A percentile compares a stretch with the other conserved stretches of the same genome.
These are phyloP conservation scores for Dendrocincla tyrannina DNA, from an alignment of 2,797 vertebrate species.

Conservation along the genomic window DNA sequence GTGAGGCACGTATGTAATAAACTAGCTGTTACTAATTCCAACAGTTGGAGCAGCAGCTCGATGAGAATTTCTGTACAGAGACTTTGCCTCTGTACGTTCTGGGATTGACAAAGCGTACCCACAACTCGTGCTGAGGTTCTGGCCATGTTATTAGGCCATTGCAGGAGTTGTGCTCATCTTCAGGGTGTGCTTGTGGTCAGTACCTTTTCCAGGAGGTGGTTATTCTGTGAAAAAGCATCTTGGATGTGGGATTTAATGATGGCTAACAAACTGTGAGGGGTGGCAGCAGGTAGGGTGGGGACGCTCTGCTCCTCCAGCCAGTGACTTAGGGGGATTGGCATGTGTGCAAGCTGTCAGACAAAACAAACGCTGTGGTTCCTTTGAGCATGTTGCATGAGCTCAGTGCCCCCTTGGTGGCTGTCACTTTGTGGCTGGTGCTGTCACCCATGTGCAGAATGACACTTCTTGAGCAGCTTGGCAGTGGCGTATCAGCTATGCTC, in stretches of 20 bases:
- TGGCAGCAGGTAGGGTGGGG: not conserved
- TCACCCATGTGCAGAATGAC: not conserved
- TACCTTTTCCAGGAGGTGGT: not conserved
- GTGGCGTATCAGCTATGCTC: not conserved
- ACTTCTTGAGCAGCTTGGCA: not conserved
- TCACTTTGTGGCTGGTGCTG: not conserved
- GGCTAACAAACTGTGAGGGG: not conserved
- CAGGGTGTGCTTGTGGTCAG: not conserved
- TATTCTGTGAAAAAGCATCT: not conserved
- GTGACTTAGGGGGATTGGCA: not conserved
- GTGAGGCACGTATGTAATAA: not conserved
- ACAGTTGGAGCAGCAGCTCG: not conserved
- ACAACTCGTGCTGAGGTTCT: not conserved
- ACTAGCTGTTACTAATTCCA: not conserved
- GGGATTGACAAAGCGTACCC: fast-evolving
- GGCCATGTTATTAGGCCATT: not conserved
- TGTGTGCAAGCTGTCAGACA: not conserved
- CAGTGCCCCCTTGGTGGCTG: not conserved
- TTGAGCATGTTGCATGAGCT: not conserved
- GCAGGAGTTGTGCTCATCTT: not conserved
- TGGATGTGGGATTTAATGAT: not conserved
- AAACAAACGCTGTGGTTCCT: not conserved
- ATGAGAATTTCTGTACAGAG: not conserved
- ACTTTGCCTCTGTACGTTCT: not conserved
- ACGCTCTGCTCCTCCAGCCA: not conserved